Conservation (phyloP, 1,140 invertebrate species). For the Drosophila pruinosa region DNA sequence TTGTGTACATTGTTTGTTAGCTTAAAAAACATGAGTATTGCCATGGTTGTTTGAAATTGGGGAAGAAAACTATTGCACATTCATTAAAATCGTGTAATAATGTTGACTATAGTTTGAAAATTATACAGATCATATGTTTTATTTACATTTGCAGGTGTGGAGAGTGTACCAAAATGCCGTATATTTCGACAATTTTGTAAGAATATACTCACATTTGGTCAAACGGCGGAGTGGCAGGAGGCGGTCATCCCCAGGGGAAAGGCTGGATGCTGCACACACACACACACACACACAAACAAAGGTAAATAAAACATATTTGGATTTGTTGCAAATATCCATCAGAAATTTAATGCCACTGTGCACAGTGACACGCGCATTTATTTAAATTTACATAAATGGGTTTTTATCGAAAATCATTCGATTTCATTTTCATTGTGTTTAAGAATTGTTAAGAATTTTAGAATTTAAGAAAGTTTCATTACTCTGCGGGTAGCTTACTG, state of each 20-base stretch:
- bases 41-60: constrained; percentile 24
- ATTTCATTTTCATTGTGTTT: constrained; percentile 20
- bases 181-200: not conserved
- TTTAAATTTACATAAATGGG: constrained; percentile 67
- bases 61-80: constrained; percentile 42
- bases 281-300: constrained; percentile 36
- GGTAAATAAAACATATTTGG: constrained; percentile 68
- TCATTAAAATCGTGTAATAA: constrained; percentile 5
- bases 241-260: not conserved
- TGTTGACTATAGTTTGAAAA: constrained; percentile 15
- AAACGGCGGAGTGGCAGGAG: not conserved
- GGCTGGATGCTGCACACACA: constrained; percentile 28
- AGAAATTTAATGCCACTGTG: constrained; percentile 60
- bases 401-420: constrained; percentile 15
- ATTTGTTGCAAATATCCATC: constrained; percentile 71
- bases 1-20: constrained; percentile 38
- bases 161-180: constrained; percentile 8
- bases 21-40: constrained; percentile 39
- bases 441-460: constrained; percentile 13
- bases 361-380: constrained; percentile 68
- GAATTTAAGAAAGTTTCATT: constrained; percentile 34
- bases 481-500: constrained; percentile 24
- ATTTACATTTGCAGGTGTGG: constrained; percentile 56
- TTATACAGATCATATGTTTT: constrained; percentile 30
- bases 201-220: constrained; percentile 44